phyloP scores from a whole-genome alignment of 2,797 vertebrate species.

The Pristis pectinata region DNA sequence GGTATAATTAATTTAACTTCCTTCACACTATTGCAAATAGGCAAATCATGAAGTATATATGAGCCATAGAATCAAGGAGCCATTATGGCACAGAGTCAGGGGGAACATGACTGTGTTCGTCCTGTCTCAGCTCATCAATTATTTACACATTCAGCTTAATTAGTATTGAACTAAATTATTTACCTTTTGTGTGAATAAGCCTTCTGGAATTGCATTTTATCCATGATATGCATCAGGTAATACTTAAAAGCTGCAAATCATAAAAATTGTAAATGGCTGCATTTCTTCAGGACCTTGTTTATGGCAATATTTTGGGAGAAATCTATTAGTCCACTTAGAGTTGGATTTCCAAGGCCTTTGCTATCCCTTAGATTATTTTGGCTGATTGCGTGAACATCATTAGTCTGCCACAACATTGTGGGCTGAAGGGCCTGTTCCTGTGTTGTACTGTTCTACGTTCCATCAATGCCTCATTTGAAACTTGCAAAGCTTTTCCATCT shows the following conservation, averaged over 20 bases:
- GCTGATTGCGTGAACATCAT: not conserved
- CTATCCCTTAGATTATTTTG: not conserved
- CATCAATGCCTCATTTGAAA: too few relatives aligned
- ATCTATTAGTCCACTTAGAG: not conserved
- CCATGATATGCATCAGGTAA: not conserved
- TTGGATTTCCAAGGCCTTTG: not conserved
- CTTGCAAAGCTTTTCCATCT: too few relatives aligned
- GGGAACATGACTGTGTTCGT: not conserved
- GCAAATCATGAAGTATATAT: not conserved
- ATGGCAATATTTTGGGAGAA: conserved; percentile 40
- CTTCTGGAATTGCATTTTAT: not conserved
- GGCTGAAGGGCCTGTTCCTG: too few relatives aligned
- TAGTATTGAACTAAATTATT: conserved; percentile 14
- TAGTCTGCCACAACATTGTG: too few relatives aligned
- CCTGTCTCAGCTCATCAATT: not conserved
- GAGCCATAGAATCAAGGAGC: not conserved
- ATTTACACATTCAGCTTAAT: conserved; percentile 29
- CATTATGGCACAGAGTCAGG: too few relatives aligned
- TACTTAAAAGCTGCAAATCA: too few relatives aligned
- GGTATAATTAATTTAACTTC: not conserved
- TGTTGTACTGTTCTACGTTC: too few relatives aligned
- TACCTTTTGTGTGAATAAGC: conserved; percentile 21
- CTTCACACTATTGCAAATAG: not conserved
- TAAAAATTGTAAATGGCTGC: not conserved
- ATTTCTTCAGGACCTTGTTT: conserved; percentile 28